Conservation (phyloP, 92 coral and sea anemone genomes). For the Bergia sp. region DNA sequence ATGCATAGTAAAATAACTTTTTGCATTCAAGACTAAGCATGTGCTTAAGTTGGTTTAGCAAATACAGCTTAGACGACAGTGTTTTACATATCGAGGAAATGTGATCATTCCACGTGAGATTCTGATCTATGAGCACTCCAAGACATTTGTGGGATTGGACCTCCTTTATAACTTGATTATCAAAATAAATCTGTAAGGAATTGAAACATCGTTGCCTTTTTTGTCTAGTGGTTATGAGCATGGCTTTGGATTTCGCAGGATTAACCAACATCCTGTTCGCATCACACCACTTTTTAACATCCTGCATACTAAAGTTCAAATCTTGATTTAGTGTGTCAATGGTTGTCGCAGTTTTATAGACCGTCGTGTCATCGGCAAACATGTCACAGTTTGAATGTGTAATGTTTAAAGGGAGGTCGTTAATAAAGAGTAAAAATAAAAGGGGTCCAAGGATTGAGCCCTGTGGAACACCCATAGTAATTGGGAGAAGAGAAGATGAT, state of each 20-base stretch:
- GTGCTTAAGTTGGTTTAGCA: constrained; percentile 46
- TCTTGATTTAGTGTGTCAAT: not conserved
- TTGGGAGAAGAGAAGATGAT: constrained; percentile 37
- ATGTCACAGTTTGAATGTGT: constrained; percentile 4
- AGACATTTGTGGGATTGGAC: constrained; percentile 35
- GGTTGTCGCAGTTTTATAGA: constrained; percentile 6
- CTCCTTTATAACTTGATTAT: constrained; percentile 16
- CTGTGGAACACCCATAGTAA: constrained; percentile 46
- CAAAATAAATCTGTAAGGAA: constrained; percentile 14
- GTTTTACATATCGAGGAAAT: constrained; percentile 34
- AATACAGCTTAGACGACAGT: constrained; percentile 35
- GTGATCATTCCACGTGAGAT: constrained; percentile 45
- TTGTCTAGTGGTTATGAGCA: constrained; percentile 38
- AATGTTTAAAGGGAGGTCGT: constrained; percentile 36
- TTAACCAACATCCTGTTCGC: constrained; percentile 26
- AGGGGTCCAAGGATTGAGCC: constrained; percentile 41
- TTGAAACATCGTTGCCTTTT: constrained; percentile 4
- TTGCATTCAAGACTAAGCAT: constrained; percentile 21
- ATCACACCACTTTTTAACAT: constrained; percentile 30
- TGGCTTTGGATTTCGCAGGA: constrained; percentile 25
- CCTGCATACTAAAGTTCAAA: constrained; percentile 24
- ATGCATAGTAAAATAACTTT: constrained; percentile 40
- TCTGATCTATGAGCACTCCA: constrained; percentile 42
- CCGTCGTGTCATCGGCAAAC: constrained; percentile 47
- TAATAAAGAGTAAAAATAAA: constrained; percentile 31